These are phyloP conservation scores for Podargus strigoides DNA, from an alignment of 2,797 vertebrate genomes.

Conservation along the genomic window DNA sequence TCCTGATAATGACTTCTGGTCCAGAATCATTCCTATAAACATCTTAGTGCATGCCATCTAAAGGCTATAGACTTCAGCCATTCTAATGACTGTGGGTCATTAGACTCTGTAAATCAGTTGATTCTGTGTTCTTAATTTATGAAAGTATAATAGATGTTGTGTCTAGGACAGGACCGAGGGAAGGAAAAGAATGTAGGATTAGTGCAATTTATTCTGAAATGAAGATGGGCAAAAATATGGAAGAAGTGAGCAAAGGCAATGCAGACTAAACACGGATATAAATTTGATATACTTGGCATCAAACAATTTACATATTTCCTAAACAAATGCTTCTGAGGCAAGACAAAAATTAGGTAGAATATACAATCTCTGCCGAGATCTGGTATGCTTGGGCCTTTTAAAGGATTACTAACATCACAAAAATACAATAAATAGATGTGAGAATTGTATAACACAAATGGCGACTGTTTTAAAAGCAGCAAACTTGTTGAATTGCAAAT, in stretches of 20 bases:
- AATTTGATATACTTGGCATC: neutral
- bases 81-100: accelerated
- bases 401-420: neutral
- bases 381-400: neutral
- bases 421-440: neutral
- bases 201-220: neutral
- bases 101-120: neutral
- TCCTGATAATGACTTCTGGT: neutral
- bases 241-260: neutral
- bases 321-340: neutral
- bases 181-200: neutral
- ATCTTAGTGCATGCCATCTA: neutral
- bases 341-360: neutral
- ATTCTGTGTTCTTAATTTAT: neutral
- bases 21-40: neutral
- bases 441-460: neutral
- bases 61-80: neutral
- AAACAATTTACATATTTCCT: neutral
- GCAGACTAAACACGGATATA: neutral
- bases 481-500: neutral
- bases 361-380: neutral
- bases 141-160: neutral
- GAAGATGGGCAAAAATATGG: neutral
- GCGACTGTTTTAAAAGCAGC: neutral
- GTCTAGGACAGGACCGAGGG: neutral